Evolutionary conservation across 2,797 vertebrate species (phyloP).

Genomic region (Sciurus vulgaris): DNA sequence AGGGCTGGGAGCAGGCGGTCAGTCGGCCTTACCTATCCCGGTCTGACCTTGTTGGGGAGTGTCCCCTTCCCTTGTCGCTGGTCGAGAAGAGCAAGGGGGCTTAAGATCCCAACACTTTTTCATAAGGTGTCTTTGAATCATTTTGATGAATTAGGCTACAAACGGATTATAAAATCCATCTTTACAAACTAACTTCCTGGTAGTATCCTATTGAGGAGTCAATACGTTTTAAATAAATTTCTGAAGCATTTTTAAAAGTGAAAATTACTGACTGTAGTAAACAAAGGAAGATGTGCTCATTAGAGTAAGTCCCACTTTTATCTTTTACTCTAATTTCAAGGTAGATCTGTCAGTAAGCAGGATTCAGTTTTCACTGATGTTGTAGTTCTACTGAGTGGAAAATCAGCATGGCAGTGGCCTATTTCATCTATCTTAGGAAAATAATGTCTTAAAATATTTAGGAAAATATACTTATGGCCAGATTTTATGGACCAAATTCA

Average conservation of each 20-base stretch:
- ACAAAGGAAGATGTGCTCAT: neutral
- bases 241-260: neutral
- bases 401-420: neutral
- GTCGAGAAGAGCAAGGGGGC: no score
- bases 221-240: neutral
- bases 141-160: neutral
- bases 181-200: neutral
- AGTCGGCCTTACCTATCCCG: no score
- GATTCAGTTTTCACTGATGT: neutral
- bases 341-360: neutral
- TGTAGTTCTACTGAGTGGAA: neutral
- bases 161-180: neutral
- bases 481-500: neutral
- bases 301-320: neutral
- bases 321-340: neutral
- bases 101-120: no score
- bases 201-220: neutral
- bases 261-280: neutral
- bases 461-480: neutral
- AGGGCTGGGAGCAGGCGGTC: no score
- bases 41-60: no score
- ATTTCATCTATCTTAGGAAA: neutral
- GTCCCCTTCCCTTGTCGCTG: no score
- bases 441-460: neutral
- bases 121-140: neutral